phyloP scores from a whole-genome alignment of 2,113 vertebrate species.

The Octodon degus region DNA sequence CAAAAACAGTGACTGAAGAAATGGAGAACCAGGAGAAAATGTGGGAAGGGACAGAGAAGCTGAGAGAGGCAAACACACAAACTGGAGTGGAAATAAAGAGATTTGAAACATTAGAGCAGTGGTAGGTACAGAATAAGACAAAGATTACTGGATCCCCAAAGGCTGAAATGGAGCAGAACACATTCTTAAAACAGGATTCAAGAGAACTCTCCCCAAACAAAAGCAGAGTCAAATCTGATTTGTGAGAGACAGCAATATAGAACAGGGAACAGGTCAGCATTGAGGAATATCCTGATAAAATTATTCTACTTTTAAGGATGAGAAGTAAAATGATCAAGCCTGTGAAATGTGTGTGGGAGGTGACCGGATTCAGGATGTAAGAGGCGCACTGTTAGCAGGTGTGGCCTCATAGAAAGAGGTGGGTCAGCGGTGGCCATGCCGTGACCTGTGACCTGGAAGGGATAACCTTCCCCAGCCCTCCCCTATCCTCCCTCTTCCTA shows the following conservation, averaged over 20 bases:
- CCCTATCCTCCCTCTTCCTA: not conserved
- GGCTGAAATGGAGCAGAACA: not conserved
- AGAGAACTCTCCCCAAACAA: slow-evolving; percentile 21
- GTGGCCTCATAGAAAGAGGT: not conserved
- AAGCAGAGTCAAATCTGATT: not conserved
- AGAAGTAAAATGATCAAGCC: not conserved
- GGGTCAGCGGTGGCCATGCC: not conserved
- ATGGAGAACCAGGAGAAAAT: not conserved
- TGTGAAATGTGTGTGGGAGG: not conserved
- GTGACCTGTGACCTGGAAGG: not conserved
- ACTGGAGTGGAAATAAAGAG: not conserved
- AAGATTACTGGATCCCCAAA: not conserved
- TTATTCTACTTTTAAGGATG: not conserved
- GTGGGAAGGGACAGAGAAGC: not conserved
- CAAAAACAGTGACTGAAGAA: not conserved
- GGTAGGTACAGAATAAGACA: not conserved
- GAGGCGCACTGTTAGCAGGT: not conserved
- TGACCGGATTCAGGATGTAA: not conserved
- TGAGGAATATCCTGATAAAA: not conserved
- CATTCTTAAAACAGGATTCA: not conserved
- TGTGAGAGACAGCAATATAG: not conserved
- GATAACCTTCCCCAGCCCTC: not conserved
- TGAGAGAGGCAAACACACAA: not conserved
- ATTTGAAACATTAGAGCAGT: not conserved
- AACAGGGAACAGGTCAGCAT: not conserved